Percentiles rank a stretch among this genome's conserved stretches.
phyloP scores from a whole-genome alignment of 64 coral and sea anemone species.

The Hydrozoanthus tunicans region DNA sequence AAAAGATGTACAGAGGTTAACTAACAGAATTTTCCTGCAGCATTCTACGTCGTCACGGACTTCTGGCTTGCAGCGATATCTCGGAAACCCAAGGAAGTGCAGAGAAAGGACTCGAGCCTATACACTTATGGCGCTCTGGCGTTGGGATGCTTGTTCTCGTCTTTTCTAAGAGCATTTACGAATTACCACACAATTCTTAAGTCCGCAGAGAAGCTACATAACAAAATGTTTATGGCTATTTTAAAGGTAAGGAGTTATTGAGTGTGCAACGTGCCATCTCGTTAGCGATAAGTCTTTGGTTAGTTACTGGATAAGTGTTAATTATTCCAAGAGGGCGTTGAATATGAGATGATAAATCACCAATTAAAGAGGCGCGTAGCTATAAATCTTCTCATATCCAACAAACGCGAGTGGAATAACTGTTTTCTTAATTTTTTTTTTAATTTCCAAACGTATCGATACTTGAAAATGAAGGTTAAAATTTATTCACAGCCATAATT shows the following conservation, averaged over 20 bases:
- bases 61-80: slow-evolving; percentile 33
- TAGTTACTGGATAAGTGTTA: too few relatives aligned
- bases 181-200: slow-evolving; percentile 11
- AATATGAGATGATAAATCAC: too few relatives aligned
- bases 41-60: slow-evolving; percentile 11
- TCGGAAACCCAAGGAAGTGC: not conserved
- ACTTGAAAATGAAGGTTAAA: too few relatives aligned
- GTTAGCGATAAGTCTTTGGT: too few relatives aligned
- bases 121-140: not conserved
- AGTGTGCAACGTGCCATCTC: too few relatives aligned
- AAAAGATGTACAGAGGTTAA: not conserved
- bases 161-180: not conserved
- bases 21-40: not conserved
- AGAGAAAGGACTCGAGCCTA: not conserved
- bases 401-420: too few relatives aligned
- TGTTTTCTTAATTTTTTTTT: too few relatives aligned
- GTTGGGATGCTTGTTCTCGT: not conserved
- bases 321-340: too few relatives aligned
- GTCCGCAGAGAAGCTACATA: slow-evolving; percentile 39
- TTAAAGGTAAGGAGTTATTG: slow-evolving; percentile 7
- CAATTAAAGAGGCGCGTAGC: too few relatives aligned
- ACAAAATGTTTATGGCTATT: slow-evolving; percentile 20
- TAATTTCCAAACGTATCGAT: too few relatives aligned
- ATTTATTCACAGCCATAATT: too few relatives aligned
- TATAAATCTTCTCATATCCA: too few relatives aligned